Evolutionary conservation across 2,113 vertebrate genomes (phyloP).

Genomic region (Periophthalmodon schlosseri): DNA sequence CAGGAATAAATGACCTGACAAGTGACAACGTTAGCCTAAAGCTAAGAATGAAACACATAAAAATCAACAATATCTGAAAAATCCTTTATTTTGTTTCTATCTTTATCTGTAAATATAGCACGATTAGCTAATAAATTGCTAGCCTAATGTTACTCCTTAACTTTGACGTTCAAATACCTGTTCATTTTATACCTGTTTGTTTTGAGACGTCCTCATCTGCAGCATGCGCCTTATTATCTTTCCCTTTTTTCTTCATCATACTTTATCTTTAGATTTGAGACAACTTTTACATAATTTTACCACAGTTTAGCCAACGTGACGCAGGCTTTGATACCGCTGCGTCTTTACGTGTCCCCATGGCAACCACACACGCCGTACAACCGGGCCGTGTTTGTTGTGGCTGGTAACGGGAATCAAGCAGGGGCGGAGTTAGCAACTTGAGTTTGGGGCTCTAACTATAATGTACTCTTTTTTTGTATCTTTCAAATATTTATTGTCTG

Average conservation of each 20-base stretch:
- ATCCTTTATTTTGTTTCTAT: too few species aligned
- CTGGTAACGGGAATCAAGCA: neutral
- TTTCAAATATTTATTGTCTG: too few species aligned
- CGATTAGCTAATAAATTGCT: too few species aligned
- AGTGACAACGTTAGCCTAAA: too few species aligned
- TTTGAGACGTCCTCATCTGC: conserved; percentile 52
- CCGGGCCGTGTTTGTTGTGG: neutral
- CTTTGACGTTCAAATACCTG: neutral
- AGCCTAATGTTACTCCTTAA: too few species aligned
- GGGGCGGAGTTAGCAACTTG: too few species aligned
- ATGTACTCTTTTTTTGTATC: too few species aligned
- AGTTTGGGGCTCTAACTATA: too few species aligned
- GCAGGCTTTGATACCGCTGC: neutral
- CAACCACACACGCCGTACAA: conserved; percentile 2
- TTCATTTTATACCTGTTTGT: conserved; percentile 43
- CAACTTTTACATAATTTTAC: neutral
- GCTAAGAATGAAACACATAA: too few species aligned
- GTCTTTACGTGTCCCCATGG: conserved; percentile 7
- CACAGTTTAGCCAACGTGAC: neutral
- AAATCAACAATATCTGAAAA: too few species aligned
- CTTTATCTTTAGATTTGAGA: neutral
- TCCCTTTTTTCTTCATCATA: conserved; percentile 56
- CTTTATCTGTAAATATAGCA: too few species aligned
- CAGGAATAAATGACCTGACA: too few species aligned
- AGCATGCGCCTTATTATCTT: conserved; percentile 34